Evolutionary conservation across 2,797 vertebrate genomes (phyloP).

Genomic region (Pagetopsis macropterus): DNA sequence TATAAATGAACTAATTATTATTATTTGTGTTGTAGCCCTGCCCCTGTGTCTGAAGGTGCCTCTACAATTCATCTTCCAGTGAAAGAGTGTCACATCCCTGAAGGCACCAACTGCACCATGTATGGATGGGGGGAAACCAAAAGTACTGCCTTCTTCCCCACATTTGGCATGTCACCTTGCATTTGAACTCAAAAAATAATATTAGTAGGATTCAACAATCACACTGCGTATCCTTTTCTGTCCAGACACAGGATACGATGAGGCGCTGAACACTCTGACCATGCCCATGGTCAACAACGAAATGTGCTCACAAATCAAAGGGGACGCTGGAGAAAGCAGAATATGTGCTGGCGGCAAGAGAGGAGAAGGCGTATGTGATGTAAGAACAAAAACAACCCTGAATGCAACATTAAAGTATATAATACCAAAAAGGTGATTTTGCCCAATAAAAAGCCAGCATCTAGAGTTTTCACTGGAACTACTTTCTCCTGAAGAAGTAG

Average conservation of each 20-base stretch:
- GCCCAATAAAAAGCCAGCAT: not conserved
- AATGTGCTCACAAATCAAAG: conserved; percentile 91
- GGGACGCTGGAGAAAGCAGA: conserved; percentile 90
- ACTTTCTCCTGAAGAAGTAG: not conserved
- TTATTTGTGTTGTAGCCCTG: conserved; percentile 71
- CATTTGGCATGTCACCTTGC: conserved; percentile 6
- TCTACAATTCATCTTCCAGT: conserved; percentile 92
- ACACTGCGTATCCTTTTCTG: not conserved
- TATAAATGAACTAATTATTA: not conserved
- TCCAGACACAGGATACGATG: conserved; percentile 88
- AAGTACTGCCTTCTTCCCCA: conserved; percentile 83
- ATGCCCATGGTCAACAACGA: conserved; percentile 91
- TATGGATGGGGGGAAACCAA: conserved; percentile 99
- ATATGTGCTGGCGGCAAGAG: conserved; percentile 93
- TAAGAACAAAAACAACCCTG: conserved; percentile 70
- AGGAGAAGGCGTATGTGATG: conserved; percentile 94
- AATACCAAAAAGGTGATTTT: not conserved
- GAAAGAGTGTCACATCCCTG: conserved; percentile 91
- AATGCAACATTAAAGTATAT: not conserved
- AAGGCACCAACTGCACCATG: conserved; percentile 93
- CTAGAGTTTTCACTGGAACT: not conserved
- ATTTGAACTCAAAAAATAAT: not conserved
- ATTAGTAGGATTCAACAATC: not conserved
- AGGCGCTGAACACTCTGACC: conserved; percentile 88
- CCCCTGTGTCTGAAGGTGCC: conserved; percentile 85